A percentile compares a stretch with the other conserved stretches of the same genome.
phyloP scores from a whole-genome alignment of 2,888 invertebrate species.

The Andricus curvator region DNA sequence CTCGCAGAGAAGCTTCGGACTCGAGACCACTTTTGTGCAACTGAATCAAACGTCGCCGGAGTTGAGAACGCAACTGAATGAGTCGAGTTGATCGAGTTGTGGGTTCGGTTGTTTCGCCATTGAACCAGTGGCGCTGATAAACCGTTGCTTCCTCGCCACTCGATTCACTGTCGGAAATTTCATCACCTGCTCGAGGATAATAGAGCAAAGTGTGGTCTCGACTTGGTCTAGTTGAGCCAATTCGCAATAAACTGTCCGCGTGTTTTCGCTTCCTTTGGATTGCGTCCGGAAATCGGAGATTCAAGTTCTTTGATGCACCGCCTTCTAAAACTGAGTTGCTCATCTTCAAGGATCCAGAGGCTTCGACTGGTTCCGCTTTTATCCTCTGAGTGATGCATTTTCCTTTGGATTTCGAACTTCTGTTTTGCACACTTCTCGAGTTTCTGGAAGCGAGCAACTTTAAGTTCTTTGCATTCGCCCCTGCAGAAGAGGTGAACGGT shows the following conservation, averaged over 20 bases:
- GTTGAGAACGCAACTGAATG: constrained; percentile 74
- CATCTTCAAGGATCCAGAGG: constrained; percentile 47
- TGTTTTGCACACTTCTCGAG: constrained; percentile 65
- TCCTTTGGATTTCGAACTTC: constrained; percentile 64
- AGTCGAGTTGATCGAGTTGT: constrained; percentile 72
- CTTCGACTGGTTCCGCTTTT: constrained; percentile 60
- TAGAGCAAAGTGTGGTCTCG: constrained; percentile 75
- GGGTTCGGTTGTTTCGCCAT: constrained; percentile 68
- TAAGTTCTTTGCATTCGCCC: constrained; percentile 61
- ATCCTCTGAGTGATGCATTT: constrained; percentile 71
- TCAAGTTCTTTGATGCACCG: constrained; percentile 55
- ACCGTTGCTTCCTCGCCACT: constrained; percentile 76
- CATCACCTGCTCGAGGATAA: constrained; percentile 76
- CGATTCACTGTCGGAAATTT: constrained; percentile 78
- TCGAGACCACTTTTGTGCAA: constrained; percentile 72
- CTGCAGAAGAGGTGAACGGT: constrained; percentile 59
- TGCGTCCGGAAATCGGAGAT: constrained; percentile 61
- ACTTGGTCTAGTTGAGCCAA: constrained; percentile 63
- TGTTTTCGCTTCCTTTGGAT: constrained; percentile 61
- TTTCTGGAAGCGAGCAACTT: constrained; percentile 67
- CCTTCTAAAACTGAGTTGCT: constrained; percentile 38
- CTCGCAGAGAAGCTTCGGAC: constrained; percentile 65
- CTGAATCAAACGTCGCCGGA: constrained; percentile 79
- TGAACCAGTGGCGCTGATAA: constrained; percentile 78
- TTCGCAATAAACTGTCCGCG: constrained; percentile 61